A percentile compares a stretch with the other conserved stretches of the same genome.
Evolutionary conservation across 2,888 invertebrate genomes (phyloP).

Genomic region (Ophraella communa): DNA sequence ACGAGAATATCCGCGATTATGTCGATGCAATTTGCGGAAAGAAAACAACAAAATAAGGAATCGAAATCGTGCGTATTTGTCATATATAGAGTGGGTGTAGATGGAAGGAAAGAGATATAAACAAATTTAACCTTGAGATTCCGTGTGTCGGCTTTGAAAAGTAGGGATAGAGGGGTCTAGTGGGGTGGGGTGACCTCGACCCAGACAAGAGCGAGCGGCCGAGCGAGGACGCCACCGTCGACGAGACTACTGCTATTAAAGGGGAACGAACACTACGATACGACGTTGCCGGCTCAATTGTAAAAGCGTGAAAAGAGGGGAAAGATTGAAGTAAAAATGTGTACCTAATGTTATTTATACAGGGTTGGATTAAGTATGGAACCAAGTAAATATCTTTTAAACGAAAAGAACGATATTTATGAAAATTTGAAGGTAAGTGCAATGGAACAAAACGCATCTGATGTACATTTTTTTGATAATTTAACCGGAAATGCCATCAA

Average conservation of each 20-base stretch:
- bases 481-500: too few relatives aligned
- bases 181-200: conserved; percentile 57
- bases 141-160: conserved; percentile 45
- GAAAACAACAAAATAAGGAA: neutral
- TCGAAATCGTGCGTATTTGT: conserved; percentile 7
- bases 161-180: conserved; percentile 50
- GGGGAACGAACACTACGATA: conserved; percentile 47
- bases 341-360: too few relatives aligned
- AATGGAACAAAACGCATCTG: too few relatives aligned
- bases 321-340: neutral
- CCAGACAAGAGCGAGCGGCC: conserved; percentile 54
- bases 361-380: too few relatives aligned
- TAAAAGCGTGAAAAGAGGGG: neutral
- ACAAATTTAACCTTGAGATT: conserved; percentile 59
- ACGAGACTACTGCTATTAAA: conserved; percentile 53
- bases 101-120: conserved; percentile 48
- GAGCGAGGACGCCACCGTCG: conserved; percentile 53
- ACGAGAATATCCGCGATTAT: neutral
- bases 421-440: too few relatives aligned
- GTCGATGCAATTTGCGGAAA: neutral
- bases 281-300: conserved; percentile 28
- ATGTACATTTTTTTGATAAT: too few relatives aligned
- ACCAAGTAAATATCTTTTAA: too few relatives aligned
- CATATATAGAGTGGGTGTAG: conserved; percentile 31
- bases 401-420: too few relatives aligned